Conservation (phyloP, 2,113 vertebrate species). For the Tiliqua scincoides region DNA sequence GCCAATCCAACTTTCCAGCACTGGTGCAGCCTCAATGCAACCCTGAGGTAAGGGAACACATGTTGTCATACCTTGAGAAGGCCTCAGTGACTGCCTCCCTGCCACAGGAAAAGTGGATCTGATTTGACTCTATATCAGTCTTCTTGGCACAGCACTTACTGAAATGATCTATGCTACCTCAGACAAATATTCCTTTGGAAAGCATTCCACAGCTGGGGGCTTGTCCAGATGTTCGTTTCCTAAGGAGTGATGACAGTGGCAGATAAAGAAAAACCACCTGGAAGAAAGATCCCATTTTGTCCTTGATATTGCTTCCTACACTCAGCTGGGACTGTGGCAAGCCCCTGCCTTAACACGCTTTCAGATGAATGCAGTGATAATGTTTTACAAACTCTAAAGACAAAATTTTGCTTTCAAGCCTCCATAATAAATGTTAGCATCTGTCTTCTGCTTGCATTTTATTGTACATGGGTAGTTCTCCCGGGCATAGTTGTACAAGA, state of each 20-base stretch:
- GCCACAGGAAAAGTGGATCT: too few relatives aligned
- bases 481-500: neutral
- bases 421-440: neutral
- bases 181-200: neutral
- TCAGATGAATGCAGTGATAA: neutral
- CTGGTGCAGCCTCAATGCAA: too few relatives aligned
- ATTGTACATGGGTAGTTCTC: neutral
- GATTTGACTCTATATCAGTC: neutral
- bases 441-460: neutral
- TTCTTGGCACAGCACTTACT: neutral
- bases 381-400: neutral
- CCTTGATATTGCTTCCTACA: neutral
- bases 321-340: neutral
- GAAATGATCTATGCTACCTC: neutral
- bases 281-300: neutral
- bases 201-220: neutral
- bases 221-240: neutral
- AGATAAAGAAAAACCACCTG: neutral
- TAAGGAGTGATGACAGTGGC: neutral
- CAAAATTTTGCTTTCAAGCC: neutral
- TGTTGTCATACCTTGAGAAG: too few relatives aligned
- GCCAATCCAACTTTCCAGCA: too few relatives aligned
- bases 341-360: neutral
- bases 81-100: too few relatives aligned
- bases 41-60: too few relatives aligned